phyloP scores from a whole-genome alignment of 2,113 vertebrate genomes.

The Lethenteron camtschaticum region DNA sequence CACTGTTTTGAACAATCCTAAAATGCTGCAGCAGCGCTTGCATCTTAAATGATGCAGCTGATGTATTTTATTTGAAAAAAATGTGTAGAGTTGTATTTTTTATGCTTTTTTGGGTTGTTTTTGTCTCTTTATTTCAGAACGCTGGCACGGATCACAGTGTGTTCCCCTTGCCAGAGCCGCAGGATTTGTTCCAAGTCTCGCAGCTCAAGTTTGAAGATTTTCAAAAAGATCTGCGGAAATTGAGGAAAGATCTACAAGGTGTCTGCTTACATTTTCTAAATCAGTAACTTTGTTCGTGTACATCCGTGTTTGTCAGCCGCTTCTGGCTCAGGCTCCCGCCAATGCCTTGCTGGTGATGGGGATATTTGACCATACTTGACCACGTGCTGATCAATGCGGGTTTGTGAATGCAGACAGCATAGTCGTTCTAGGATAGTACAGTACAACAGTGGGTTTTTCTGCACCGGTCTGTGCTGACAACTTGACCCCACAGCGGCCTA shows the following conservation, averaged over 20 bases:
- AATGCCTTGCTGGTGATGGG: not conserved
- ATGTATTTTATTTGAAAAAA: not conserved
- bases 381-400: too few species aligned
- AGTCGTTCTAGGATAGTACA: too few species aligned
- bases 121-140: slow-evolving; percentile 27
- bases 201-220: slow-evolving; percentile 97
- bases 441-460: too few species aligned
- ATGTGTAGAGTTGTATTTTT: not conserved
- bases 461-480: too few species aligned
- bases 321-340: too few species aligned
- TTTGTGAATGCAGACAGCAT: too few species aligned
- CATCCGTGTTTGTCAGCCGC: too few species aligned
- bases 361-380: too few species aligned
- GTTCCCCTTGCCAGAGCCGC: slow-evolving; percentile 75
- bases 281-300: not conserved
- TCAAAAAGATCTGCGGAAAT: slow-evolving; percentile 62
- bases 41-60: not conserved
- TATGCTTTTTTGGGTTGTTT: not conserved
- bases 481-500: too few species aligned
- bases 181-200: slow-evolving; percentile 82
- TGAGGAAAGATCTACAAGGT: slow-evolving; percentile 75
- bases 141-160: slow-evolving; percentile 62
- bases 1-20: too few species aligned
- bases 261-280: slow-evolving; percentile 10
- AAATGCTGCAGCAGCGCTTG: too few species aligned